Evolutionary conservation across 1,140 invertebrate species (phyloP).

Genomic region (Asobara japonica): DNA sequence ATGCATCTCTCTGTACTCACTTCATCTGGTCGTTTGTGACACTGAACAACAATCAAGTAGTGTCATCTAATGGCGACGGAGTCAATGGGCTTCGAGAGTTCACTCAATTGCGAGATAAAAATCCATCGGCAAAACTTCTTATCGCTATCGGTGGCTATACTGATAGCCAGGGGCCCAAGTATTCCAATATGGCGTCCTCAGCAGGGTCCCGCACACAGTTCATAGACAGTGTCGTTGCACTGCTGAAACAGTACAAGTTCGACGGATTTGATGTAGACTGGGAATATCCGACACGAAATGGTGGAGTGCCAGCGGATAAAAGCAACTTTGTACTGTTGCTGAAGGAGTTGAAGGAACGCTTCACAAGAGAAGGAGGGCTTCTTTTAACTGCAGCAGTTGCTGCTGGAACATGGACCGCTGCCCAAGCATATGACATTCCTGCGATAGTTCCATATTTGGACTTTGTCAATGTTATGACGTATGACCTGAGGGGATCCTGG

Average conservation of each 20-base stretch:
- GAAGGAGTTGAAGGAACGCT: constrained; percentile 69
- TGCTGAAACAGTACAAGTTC: constrained; percentile 80
- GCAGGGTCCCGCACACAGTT: constrained; percentile 74
- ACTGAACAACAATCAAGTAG: constrained; percentile 69
- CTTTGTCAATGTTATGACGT: constrained; percentile 89
- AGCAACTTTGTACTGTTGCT: constrained; percentile 66
- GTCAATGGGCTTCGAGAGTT: background rate
- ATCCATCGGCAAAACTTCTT: constrained; percentile 56
- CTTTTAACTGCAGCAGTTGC: constrained; percentile 71
- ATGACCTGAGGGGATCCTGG: constrained; percentile 88
- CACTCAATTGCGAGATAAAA: background rate
- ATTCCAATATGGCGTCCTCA: constrained; percentile 79
- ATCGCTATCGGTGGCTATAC: constrained; percentile 45
- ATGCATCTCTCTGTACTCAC: constrained; percentile 76
- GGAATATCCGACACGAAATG: constrained; percentile 74
- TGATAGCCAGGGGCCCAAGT: constrained; percentile 81
- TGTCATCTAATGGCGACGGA: constrained; percentile 67
- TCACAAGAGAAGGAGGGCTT: constrained; percentile 59
- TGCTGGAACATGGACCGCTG: constrained; percentile 67
- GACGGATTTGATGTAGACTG: constrained; percentile 83
- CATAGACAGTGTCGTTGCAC: constrained; percentile 75
- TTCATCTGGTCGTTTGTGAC: constrained; percentile 80
- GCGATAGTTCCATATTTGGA: constrained; percentile 77
- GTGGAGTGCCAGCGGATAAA: constrained; percentile 70
- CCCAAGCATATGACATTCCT: constrained; percentile 78